These are phyloP conservation scores for Eulemur rubriventer DNA, from an alignment of 2,797 vertebrate species.

Conservation along the genomic window DNA sequence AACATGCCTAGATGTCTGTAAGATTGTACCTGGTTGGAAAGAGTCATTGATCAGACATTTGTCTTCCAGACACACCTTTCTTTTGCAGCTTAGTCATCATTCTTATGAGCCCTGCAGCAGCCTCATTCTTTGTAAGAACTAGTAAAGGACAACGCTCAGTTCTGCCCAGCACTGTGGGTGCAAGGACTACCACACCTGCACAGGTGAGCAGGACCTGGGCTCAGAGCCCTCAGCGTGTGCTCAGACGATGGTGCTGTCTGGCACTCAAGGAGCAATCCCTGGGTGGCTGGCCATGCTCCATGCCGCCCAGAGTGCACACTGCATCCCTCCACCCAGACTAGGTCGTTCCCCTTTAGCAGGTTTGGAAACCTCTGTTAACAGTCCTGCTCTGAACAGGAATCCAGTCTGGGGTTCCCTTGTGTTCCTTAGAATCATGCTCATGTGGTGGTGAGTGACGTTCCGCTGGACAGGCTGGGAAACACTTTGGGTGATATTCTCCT, in stretches of 20 bases:
- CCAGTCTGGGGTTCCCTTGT: background rate
- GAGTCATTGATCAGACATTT: background rate
- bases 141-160: background rate
- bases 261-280: too few relatives aligned
- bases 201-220: background rate
- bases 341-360: background rate
- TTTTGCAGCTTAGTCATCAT: background rate
- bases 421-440: background rate
- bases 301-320: background rate
- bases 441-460: background rate
- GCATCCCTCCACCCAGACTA: background rate
- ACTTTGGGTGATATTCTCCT: background rate
- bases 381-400: background rate
- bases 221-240: fast-evolving
- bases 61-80: background rate
- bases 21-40: background rate
- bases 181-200: background rate
- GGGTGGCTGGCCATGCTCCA: too few relatives aligned
- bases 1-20: background rate
- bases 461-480: background rate
- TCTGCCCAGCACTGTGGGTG: too few relatives aligned
- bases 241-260: fast-evolving
- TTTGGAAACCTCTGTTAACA: background rate
- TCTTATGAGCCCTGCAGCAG: too few relatives aligned
- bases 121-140: background rate